A percentile compares a stretch with the other conserved stretches of the same genome.
phyloP scores from a whole-genome alignment of 92 coral and sea anemone genomes.

The Actinostola sp. region DNA sequence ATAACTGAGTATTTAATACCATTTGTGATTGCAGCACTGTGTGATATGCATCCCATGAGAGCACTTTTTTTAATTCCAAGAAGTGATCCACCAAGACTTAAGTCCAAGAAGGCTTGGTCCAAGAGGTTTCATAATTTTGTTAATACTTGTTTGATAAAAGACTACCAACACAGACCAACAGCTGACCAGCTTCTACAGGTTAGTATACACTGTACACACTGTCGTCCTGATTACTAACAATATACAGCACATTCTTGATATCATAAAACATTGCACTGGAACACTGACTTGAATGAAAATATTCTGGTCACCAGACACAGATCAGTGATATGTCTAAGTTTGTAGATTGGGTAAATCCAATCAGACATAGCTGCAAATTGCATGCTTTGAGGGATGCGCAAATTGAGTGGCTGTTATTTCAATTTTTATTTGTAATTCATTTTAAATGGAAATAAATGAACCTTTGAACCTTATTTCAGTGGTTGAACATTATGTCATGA shows the following conservation, averaged over 20 bases:
- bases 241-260: too few species aligned
- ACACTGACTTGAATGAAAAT: too few species aligned
- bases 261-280: too few species aligned
- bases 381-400: background rate
- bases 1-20: background rate
- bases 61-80: conserved; percentile 96
- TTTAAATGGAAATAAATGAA: too few species aligned
- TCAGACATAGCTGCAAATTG: background rate
- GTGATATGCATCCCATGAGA: conserved; percentile 99
- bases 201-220: background rate
- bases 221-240: background rate
- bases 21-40: conserved; percentile 63
- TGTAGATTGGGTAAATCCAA: too few species aligned
- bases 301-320: too few species aligned
- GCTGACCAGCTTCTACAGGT: conserved; percentile 98
- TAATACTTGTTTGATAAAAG: conserved; percentile 90
- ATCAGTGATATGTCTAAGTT: too few species aligned
- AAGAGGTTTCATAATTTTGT: conserved; percentile 95
- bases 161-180: conserved; percentile 93
- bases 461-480: too few species aligned
- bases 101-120: conserved; percentile 98
- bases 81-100: conserved; percentile 92
- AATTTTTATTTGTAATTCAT: too few species aligned
- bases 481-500: background rate
- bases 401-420: too few species aligned